A percentile compares a stretch with the other conserved stretches of the same genome.
These are phyloP conservation scores for Smutsia gigantea DNA, from an alignment of 2,797 vertebrate genomes.

Conservation along the genomic window DNA sequence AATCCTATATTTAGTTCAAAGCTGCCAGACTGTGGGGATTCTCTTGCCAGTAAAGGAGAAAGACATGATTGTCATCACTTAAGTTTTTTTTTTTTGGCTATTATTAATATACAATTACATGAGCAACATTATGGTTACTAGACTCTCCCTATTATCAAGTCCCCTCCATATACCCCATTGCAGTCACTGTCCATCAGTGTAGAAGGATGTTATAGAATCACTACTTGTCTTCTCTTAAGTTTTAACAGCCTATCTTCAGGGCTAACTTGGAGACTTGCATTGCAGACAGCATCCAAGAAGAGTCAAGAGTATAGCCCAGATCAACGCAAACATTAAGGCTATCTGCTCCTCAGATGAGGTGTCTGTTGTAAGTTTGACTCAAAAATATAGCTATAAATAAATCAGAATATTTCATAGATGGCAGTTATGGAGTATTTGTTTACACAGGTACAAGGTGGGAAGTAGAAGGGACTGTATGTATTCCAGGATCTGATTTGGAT, in stretches of 20 bases:
- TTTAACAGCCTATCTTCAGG: constrained; percentile 66
- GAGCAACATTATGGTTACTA: too few relatives aligned
- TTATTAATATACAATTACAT: too few relatives aligned
- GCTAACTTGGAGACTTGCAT: constrained; percentile 51
- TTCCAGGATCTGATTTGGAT: not conserved
- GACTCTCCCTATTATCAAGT: too few relatives aligned
- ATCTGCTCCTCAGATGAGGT: constrained; percentile 64
- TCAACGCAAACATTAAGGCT: constrained; percentile 73
- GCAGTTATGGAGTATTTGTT: not conserved
- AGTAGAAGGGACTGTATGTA: not conserved
- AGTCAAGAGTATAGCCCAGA: constrained; percentile 55
- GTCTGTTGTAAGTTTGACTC: constrained; percentile 64
- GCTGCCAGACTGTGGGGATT: not conserved
- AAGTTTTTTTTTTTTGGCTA: not conserved
- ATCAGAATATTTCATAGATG: constrained; percentile 59
- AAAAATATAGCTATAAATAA: constrained; percentile 39
- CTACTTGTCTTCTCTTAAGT: not conserved
- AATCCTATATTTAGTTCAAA: not conserved
- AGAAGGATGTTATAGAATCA: too few relatives aligned
- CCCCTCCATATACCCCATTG: too few relatives aligned
- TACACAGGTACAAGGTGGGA: not conserved
- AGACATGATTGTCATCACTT: not conserved
- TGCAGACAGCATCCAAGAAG: constrained; percentile 59
- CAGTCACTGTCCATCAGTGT: too few relatives aligned
- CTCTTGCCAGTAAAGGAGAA: not conserved